A percentile compares a stretch with the other conserved stretches of the same genome.
These are phyloP conservation scores for Pristionchus japonicus DNA, from an alignment of 2,888 invertebrate species.

Conservation along the genomic window DNA sequence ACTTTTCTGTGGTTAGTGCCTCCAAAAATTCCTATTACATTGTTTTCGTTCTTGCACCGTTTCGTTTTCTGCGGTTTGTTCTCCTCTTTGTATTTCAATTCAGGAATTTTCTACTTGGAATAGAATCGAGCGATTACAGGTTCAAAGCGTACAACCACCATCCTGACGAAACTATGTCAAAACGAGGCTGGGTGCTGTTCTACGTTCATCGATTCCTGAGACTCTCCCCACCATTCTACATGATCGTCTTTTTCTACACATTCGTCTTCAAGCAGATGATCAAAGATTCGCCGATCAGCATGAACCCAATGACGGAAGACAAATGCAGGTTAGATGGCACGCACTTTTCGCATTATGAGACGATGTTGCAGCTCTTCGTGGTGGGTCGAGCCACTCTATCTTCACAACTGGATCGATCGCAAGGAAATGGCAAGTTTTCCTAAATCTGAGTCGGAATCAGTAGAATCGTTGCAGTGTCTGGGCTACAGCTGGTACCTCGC, in stretches of 20 bases:
- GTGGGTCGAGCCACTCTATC: conserved; percentile 3
- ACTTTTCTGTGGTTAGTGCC: conserved; percentile 34
- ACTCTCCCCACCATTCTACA: background rate
- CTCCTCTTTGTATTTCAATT: background rate
- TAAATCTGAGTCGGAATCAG: too few relatives aligned
- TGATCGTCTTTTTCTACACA: background rate
- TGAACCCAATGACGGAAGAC: background rate
- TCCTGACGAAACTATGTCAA: conserved; percentile 37
- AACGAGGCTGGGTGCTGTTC: conserved; percentile 50
- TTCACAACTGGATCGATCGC: background rate
- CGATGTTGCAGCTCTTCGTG: background rate
- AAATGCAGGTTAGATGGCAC: background rate
- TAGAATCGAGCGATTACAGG: too few relatives aligned
- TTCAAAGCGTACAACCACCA: conserved; percentile 50
- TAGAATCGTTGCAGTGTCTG: conserved; percentile 34
- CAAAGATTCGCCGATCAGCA: background rate
- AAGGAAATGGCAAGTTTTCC: background rate
- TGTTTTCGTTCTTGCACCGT: too few relatives aligned
- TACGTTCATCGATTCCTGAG: conserved; percentile 52
- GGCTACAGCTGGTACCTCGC: conserved; percentile 48
- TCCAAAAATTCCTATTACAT: too few relatives aligned
- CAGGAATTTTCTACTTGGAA: background rate
- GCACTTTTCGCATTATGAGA: background rate
- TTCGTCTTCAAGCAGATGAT: conserved; percentile 16
- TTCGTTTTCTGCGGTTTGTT: too few relatives aligned